phyloP scores from a whole-genome alignment of 1,140 invertebrate genomes.

The Aphelenchoides besseyi region DNA sequence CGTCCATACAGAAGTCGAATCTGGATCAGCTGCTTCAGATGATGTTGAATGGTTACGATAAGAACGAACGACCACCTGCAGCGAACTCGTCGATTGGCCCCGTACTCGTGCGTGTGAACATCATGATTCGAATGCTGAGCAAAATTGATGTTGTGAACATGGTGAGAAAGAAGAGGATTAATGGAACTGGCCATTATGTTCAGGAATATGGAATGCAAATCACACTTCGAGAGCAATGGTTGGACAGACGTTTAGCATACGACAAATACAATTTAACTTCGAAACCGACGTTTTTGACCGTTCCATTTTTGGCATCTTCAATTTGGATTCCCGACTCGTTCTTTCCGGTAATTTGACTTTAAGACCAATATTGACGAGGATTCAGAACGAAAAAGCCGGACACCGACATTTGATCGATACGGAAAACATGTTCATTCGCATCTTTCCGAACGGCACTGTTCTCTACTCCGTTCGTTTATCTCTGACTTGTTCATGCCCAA shows the following conservation, averaged over 20 bases:
- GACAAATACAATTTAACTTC: slow-evolving; percentile 71
- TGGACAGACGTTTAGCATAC: slow-evolving; percentile 82
- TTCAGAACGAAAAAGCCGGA: slow-evolving; percentile 43
- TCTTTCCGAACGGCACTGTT: slow-evolving; percentile 40
- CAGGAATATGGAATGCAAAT: slow-evolving; percentile 69
- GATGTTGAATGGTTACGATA: slow-evolving; percentile 34
- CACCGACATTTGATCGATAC: slow-evolving; percentile 53
- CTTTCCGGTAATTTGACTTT: slow-evolving; percentile 69
- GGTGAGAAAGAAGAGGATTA: too few relatives aligned
- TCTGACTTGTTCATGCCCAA: slow-evolving; percentile 25
- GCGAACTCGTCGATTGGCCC: slow-evolving; percentile 64
- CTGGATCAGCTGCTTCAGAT: slow-evolving; percentile 20
- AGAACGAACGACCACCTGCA: slow-evolving; percentile 30
- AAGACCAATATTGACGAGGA: background rate
- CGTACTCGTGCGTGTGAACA: slow-evolving; percentile 71
- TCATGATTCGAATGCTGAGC: slow-evolving; percentile 89
- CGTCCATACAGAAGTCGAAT: background rate
- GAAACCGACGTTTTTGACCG: slow-evolving; percentile 68
- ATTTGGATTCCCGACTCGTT: slow-evolving; percentile 72
- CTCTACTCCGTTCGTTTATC: slow-evolving; percentile 44
- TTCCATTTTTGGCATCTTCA: slow-evolving; percentile 67
- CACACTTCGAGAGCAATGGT: slow-evolving; percentile 89
- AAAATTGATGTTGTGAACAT: slow-evolving; percentile 97
- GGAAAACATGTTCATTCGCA: slow-evolving; percentile 48
- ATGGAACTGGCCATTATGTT: slow-evolving; percentile 19